Percentiles rank a stretch among this genome's conserved stretches.
Evolutionary conservation across 2,888 invertebrate species (phyloP).

Genomic region (Caenorhabditis drosophilae): DNA sequence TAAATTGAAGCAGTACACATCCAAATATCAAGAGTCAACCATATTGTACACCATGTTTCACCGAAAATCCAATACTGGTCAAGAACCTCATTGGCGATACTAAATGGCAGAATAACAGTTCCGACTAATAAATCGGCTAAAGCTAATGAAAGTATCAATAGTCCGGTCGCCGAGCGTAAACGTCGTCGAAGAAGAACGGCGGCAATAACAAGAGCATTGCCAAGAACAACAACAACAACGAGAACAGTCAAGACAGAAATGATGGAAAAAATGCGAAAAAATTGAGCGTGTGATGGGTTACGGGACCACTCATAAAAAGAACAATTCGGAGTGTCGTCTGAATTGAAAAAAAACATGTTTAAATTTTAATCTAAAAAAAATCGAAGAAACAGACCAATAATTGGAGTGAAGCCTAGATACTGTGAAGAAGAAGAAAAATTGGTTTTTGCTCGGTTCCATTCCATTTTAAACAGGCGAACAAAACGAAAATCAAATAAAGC

Average conservation of each 20-base stretch:
- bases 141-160: constrained; percentile 94
- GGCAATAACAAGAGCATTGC: constrained; percentile 68
- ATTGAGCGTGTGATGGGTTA: constrained; percentile 63
- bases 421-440: background rate
- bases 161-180: constrained; percentile 90
- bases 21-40: constrained; percentile 97
- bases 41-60: constrained; percentile 84
- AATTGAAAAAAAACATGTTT: no score
- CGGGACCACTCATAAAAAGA: constrained; percentile 66
- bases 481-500: background rate
- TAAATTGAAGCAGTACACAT: constrained; percentile 97
- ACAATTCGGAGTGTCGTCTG: constrained; percentile 45
- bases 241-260: constrained; percentile 67
- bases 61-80: constrained; percentile 91
- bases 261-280: constrained; percentile 68
- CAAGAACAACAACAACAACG: constrained; percentile 67
- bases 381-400: constrained; percentile 7
- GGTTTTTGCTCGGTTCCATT: constrained; percentile 20
- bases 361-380: no score
- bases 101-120: constrained; percentile 90
- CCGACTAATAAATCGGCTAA: constrained; percentile 92
- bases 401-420: constrained; percentile 21
- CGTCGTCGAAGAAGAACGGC: constrained; percentile 67
- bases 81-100: constrained; percentile 86
- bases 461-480: constrained; percentile 4